A percentile compares a stretch with the other conserved stretches of the same genome.
Conservation (phyloP, 1,140 invertebrate species). For the Wiebesia pumilae region DNA sequence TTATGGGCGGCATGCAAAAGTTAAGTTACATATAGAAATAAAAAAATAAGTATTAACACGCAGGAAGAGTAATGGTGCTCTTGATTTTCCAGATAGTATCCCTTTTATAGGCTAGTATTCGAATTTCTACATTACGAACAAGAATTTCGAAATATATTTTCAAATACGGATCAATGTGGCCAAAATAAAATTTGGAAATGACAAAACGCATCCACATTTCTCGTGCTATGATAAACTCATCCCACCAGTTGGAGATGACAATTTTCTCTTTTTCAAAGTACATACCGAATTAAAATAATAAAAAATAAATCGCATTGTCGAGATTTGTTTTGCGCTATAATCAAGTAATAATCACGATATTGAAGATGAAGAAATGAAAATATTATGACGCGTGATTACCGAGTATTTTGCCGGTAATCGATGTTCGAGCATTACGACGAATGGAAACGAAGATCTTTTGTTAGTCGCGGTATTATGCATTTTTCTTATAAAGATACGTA, state of each 20-base stretch:
- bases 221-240: not conserved
- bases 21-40: slow-evolving; percentile 30
- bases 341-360: not conserved
- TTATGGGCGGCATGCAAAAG: slow-evolving; percentile 49
- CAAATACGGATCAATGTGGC: no score
- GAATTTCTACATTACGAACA: no score
- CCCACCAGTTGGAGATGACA: not conserved
- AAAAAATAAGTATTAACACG: not conserved
- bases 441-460: not conserved
- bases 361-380: not conserved
- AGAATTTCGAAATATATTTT: not conserved
- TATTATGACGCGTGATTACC: not conserved
- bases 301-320: not conserved
- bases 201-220: slow-evolving; percentile 24
- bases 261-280: not conserved
- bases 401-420: not conserved
- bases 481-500: not conserved
- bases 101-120: not conserved
- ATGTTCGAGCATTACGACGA: not conserved
- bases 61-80: not conserved
- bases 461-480: not conserved
- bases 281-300: not conserved
- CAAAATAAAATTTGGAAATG: not conserved
- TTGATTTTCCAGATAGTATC: not conserved
- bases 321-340: not conserved